A percentile compares a stretch with the other conserved stretches of the same genome.
Conservation (phyloP, 2,797 vertebrate species). For the Clangula hyemalis region DNA sequence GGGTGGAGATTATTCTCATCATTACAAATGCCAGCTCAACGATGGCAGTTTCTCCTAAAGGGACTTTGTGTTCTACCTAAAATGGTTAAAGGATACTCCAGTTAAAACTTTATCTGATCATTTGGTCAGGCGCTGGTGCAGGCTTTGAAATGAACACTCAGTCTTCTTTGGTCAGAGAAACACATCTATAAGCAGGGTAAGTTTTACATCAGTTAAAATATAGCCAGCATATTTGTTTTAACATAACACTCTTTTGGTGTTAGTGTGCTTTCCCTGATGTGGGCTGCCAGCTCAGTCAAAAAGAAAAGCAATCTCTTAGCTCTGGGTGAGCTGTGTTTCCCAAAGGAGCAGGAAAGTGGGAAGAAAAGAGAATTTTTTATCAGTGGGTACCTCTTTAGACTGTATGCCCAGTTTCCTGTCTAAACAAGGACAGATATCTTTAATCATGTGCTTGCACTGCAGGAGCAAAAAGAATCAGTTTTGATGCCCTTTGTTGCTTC, state of each 20-base stretch:
- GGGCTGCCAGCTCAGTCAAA: neutral
- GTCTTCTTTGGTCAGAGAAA: neutral
- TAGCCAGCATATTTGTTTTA: neutral
- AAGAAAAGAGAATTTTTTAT: neutral
- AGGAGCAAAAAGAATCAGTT: neutral
- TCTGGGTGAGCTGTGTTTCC: neutral
- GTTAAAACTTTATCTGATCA: neutral
- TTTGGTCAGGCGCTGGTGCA: neutral
- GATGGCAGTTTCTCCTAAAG: neutral
- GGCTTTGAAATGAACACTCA: neutral
- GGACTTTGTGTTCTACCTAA: fast-evolving
- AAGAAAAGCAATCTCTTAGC: fast-evolving
- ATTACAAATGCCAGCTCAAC: neutral
- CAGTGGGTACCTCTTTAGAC: neutral
- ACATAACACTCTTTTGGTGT: neutral
- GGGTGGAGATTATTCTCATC: neutral
- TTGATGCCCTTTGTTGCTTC: neutral
- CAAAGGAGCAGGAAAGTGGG: neutral
- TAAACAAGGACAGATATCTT: neutral
- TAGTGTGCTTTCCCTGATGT: neutral
- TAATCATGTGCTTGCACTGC: neutral
- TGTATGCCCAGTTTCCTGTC: neutral
- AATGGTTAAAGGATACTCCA: neutral
- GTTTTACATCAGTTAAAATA: neutral
- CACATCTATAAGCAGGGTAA: neutral